Evolutionary conservation across 2,113 vertebrate species (phyloP).

Genomic region (Paramormyrops kingsleyae): DNA sequence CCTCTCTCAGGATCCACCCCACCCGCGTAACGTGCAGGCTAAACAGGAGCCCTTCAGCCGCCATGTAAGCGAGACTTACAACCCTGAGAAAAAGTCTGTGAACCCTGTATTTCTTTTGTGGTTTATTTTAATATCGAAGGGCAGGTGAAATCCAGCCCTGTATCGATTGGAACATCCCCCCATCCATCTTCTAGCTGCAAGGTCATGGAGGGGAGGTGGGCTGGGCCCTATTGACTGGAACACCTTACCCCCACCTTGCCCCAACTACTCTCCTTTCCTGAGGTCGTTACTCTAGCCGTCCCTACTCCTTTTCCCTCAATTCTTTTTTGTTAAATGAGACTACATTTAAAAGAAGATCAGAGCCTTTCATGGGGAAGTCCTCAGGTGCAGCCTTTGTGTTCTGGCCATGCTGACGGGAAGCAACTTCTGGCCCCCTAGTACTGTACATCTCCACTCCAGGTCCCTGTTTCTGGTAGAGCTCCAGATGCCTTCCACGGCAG

Average conservation of each 20-base stretch:
- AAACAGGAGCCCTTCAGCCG: background rate
- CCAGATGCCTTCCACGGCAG: constrained; percentile 1
- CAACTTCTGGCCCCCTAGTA: constrained; percentile 22
- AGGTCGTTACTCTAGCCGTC: background rate
- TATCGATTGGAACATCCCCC: background rate
- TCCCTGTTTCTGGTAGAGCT: constrained; percentile 19
- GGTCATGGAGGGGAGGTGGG: background rate
- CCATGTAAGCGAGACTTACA: background rate
- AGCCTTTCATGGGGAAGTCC: background rate
- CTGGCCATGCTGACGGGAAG: constrained; percentile 27
- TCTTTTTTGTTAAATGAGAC: background rate
- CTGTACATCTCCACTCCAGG: constrained; percentile 21
- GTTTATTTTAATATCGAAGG: background rate
- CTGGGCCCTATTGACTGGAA: background rate
- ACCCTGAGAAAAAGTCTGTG: background rate
- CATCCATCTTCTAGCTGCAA: background rate
- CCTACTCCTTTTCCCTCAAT: background rate
- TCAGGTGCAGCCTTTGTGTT: constrained; percentile 5
- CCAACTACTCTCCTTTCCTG: background rate
- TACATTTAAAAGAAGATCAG: background rate
- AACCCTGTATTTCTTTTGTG: background rate
- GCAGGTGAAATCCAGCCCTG: background rate
- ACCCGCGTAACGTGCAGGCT: background rate
- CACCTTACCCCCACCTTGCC: background rate
- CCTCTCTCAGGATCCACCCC: background rate